Evolutionary conservation across 2,113 vertebrate species (phyloP).

Genomic region (Dicrurus megarhynchus): DNA sequence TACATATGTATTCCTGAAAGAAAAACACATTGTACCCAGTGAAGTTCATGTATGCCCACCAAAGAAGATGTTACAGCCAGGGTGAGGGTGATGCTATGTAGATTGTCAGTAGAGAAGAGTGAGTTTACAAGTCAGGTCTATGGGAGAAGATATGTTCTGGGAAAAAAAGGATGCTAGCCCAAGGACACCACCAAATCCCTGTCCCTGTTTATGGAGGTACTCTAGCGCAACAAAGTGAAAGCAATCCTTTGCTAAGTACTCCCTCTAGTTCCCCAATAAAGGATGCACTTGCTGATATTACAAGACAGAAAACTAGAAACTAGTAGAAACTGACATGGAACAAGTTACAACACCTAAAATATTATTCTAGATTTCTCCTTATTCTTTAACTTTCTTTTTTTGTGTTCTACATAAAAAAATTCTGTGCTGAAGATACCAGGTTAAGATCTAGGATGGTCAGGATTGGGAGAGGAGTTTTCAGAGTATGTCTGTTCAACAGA

Average conservation of each 20-base stretch:
- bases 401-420: neutral
- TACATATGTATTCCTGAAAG: neutral
- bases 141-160: accelerated
- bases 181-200: neutral
- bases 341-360: neutral
- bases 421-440: neutral
- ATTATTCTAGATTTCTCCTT: neutral
- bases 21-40: neutral
- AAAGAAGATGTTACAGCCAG: neutral
- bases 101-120: neutral
- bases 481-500: neutral
- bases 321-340: neutral
- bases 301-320: neutral
- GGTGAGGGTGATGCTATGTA: neutral
- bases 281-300: neutral
- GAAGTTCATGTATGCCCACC: neutral
- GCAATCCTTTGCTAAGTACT: neutral
- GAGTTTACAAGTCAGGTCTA: neutral
- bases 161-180: neutral
- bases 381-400: neutral
- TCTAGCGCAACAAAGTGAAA: neutral
- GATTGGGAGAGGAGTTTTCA: neutral
- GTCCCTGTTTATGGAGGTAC: neutral
- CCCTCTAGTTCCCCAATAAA: neutral
- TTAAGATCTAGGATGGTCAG: neutral